These are phyloP conservation scores for Camponotus pennsylvanicus DNA, from an alignment of 1,140 invertebrate genomes.

Conservation along the genomic window DNA sequence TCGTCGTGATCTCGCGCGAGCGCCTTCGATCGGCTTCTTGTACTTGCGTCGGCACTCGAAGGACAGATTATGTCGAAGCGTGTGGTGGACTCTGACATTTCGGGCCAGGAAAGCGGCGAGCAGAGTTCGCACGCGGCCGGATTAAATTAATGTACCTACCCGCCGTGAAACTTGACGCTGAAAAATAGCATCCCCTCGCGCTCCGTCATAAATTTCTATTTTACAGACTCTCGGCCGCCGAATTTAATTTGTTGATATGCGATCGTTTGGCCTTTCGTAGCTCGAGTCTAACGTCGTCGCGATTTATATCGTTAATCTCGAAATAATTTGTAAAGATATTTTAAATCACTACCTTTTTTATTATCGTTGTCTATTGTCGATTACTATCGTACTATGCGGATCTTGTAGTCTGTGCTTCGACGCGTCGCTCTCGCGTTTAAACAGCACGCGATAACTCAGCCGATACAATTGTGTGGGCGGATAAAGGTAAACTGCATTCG, in stretches of 20 bases:
- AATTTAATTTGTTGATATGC: constrained; percentile 58
- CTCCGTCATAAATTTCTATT: constrained; percentile 51
- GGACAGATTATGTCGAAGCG: constrained; percentile 69
- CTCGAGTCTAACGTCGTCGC: not conserved
- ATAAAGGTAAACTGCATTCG: constrained; percentile 55
- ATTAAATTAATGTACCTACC: constrained; percentile 64
- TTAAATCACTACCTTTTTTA: not conserved
- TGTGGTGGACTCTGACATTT: constrained; percentile 35
- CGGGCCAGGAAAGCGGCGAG: not conserved
- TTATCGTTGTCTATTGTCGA: not conserved
- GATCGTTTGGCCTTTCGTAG: not conserved
- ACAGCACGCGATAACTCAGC: constrained; percentile 35
- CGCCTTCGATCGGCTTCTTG: constrained; percentile 64
- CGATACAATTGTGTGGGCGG: not conserved
- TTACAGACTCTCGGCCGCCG: constrained; percentile 12
- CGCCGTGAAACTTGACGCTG: constrained; percentile 51
- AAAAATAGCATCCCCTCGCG: constrained; percentile 46
- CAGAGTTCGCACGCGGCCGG: constrained; percentile 23
- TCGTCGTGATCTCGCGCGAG: constrained; percentile 49
- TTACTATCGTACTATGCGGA: not conserved
- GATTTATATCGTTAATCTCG: not conserved
- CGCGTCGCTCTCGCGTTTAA: constrained; percentile 35
- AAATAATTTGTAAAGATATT: not conserved
- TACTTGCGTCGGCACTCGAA: constrained; percentile 62
- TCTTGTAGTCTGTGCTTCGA: not conserved